Conservation (phyloP, 1,140 invertebrate species). For the Drosophila nannoptera region DNA sequence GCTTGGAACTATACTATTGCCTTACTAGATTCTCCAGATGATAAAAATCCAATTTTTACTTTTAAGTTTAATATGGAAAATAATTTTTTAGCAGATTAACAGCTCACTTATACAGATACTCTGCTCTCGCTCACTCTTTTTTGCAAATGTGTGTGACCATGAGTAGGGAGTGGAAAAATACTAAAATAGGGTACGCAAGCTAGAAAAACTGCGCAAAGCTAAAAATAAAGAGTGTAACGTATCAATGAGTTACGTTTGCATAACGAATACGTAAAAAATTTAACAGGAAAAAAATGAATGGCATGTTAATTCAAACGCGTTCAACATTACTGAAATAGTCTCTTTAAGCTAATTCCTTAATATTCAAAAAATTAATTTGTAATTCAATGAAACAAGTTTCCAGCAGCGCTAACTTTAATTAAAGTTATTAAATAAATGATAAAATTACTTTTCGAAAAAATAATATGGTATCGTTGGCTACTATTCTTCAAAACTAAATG, state of each 20-base stretch:
- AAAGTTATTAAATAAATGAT: too few species aligned
- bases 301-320: too few species aligned
- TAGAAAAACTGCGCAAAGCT: too few species aligned
- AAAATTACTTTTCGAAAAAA: too few species aligned
- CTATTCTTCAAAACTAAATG: too few species aligned
- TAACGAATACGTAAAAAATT: background rate
- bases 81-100: slow-evolving; percentile 17
- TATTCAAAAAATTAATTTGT: too few species aligned
- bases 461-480: too few species aligned
- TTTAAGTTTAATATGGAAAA: background rate
- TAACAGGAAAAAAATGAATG: background rate
- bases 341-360: too few species aligned
- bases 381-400: too few species aligned
- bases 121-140: slow-evolving; percentile 31
- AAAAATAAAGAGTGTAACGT: background rate
- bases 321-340: too few species aligned
- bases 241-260: too few species aligned
- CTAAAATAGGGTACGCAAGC: background rate
- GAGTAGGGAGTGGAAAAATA: background rate
- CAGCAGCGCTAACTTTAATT: too few species aligned
- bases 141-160: slow-evolving; percentile 13
- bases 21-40: background rate
- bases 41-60: background rate
- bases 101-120: slow-evolving; percentile 21
- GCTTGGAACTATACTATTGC: background rate